Base-by-base conservation (phyloP, 2,113 vertebrate genomes). In the Peromyscus maniculatus region DNA sequence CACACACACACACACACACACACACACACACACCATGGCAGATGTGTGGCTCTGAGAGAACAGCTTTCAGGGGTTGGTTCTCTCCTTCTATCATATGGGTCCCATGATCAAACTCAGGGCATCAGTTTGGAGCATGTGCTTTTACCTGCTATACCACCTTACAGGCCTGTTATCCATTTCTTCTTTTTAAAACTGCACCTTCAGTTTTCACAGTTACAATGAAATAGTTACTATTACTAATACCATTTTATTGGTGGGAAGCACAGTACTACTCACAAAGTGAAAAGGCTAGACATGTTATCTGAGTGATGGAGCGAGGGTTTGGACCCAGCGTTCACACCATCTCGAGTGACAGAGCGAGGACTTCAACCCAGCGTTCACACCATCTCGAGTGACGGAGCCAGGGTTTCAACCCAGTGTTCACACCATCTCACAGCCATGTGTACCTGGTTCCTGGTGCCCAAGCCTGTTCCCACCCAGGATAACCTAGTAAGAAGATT, bases 181-280 rank as follows among this genome's bases (percentile, higher is more conserved):
- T 87, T 87, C 4, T 43, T 43, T 66, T 64, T 64, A 62, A 78
- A 46, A 28, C 49, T 78, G 59, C 4, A 57, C 16, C 55, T 88
- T 89, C 59, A 84, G 55, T 92, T 93, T 43, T 84, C 66, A 93
- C 22, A 43, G 52, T 28, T 62, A 55, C 49, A 74, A 84, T 43
- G 64, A 91, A 87, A 74, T 87, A 66, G 49, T 94, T 67, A 49
- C 15, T 89, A 69, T 78, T 87, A 77, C 28, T 39, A 93, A 96
- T 83, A 55, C 28, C 31, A 55, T 95, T 89, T 96, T 91, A 59
- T 36, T 95, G 24, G 21, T 15, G 72, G 83, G 87, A 91, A 93
- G 91, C 67, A 91, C 39, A 93, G 64, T 49, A 74, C 67, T 89
- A 91, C 19, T 80, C 49, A 46, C 62, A 74, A 86, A 93, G 82